Percentiles rank a stretch among this genome's conserved stretches.
Conservation (phyloP, 1,140 invertebrate species). For the Drosophila mayri region DNA sequence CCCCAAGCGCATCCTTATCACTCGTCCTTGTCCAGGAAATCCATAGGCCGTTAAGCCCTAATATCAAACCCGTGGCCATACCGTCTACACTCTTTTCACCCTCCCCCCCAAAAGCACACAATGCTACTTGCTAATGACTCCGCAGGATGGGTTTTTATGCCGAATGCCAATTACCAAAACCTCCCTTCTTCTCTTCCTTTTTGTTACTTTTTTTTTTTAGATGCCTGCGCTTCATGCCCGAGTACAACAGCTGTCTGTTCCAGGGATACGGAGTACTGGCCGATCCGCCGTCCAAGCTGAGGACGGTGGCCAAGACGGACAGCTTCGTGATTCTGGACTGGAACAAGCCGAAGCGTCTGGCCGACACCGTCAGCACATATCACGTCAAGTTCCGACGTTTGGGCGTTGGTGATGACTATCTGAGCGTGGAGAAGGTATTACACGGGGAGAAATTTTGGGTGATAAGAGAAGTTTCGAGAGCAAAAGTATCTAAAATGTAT, state of each 20-base stretch:
- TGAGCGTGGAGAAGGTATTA: conserved; percentile 86
- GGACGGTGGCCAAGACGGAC: conserved; percentile 89
- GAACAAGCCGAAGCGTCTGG: conserved; percentile 89
- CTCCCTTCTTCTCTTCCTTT: background rate
- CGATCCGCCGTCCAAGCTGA: conserved; percentile 88
- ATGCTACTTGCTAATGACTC: conserved; percentile 44
- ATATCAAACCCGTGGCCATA: conserved; percentile 28
- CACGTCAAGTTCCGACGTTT: conserved; percentile 89
- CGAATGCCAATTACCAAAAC: conserved; percentile 47
- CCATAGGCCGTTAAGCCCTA: conserved; percentile 40
- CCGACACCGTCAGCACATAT: conserved; percentile 90
- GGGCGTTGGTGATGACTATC: conserved; percentile 86
- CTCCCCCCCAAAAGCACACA: conserved; percentile 15
- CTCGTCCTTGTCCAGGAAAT: conserved; percentile 13
- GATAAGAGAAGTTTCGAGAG: background rate
- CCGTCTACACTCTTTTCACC: conserved; percentile 1
- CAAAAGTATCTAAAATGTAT: background rate
- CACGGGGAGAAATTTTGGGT: background rate
- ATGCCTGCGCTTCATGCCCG: conserved; percentile 92
- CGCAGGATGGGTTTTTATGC: conserved; percentile 46
- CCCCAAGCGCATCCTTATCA: conserved; percentile 23
- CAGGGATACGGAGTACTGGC: conserved; percentile 93
- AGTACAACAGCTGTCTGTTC: conserved; percentile 92
- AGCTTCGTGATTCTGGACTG: conserved; percentile 92
- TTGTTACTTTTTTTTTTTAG: conserved; percentile 79